Percentiles rank a stretch among this genome's conserved stretches.
Conservation (phyloP, 35 echinoderm and acorn worm species). For the Chiridota heheva region DNA sequence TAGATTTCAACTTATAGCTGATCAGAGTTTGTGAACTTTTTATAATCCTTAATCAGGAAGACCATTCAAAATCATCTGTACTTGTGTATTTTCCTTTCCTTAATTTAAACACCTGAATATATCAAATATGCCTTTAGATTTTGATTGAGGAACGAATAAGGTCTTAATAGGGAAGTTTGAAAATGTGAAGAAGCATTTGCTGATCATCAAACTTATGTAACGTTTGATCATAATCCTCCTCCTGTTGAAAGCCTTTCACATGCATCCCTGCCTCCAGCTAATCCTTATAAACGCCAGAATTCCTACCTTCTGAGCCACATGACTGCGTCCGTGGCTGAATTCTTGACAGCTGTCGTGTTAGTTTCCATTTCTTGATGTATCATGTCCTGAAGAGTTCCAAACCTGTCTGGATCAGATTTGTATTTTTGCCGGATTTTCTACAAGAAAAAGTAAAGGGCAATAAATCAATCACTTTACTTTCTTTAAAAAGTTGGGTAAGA, state of each 20-base stretch:
- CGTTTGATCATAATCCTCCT: background rate
- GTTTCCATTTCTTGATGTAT: constrained; percentile 72
- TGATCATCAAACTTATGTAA: background rate
- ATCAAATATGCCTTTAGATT: too few species aligned
- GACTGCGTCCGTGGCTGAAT: constrained; percentile 96
- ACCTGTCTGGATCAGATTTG: constrained; percentile 70
- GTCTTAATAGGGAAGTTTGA: too few species aligned
- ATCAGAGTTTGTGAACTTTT: too few species aligned
- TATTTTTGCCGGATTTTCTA: constrained; percentile 98
- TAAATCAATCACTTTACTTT: background rate
- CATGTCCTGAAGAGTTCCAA: constrained; percentile 70
- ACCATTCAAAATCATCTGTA: too few species aligned
- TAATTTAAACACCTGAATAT: too few species aligned
- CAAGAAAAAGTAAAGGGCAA: background rate
- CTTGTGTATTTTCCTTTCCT: too few species aligned
- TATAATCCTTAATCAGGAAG: too few species aligned
- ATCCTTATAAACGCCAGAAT: background rate
- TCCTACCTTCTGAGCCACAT: constrained; percentile 96
- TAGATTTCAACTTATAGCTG: too few species aligned
- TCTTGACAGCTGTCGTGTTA: constrained; percentile 77
- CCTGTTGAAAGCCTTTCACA: background rate
- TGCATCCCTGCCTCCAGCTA: background rate
- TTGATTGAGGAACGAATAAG: too few species aligned
- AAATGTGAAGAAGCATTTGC: too few species aligned
- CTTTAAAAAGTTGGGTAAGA: too few species aligned